phyloP scores from a whole-genome alignment of 2,888 invertebrate genomes.

The Lymantria monacha region DNA sequence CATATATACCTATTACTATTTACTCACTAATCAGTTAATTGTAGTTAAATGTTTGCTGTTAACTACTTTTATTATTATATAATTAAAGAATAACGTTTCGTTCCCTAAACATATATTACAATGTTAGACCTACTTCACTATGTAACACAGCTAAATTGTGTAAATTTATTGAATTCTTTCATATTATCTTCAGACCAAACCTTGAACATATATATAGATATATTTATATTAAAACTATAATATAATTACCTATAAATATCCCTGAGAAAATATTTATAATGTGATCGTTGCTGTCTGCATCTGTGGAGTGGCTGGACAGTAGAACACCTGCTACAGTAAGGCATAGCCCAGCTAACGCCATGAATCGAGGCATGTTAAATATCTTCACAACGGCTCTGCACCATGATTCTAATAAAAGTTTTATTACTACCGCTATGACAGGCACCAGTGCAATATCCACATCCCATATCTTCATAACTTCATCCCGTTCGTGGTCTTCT shows the following conservation, averaged over 20 bases:
- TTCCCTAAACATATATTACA: too few species aligned
- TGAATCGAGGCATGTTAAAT: constrained; percentile 82
- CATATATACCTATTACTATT: too few species aligned
- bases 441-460: constrained; percentile 83
- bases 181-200: neutral
- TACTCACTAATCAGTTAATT: too few species aligned
- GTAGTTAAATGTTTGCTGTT: too few species aligned
- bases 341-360: constrained; percentile 81
- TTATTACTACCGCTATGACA: constrained; percentile 81
- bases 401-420: constrained; percentile 83
- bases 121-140: too few species aligned
- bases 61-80: too few species aligned
- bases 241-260: constrained; percentile 71
- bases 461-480: constrained; percentile 78
- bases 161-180: too few species aligned
- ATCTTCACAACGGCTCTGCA: constrained; percentile 78
- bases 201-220: neutral
- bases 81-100: too few species aligned
- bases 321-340: constrained; percentile 82
- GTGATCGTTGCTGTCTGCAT: constrained; percentile 66
- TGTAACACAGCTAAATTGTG: too few species aligned
- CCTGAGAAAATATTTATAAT: constrained; percentile 78
- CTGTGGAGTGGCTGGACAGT: constrained; percentile 74
- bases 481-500: constrained; percentile 68
- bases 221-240: too few species aligned